A percentile compares a stretch with the other conserved stretches of the same genome.
Evolutionary conservation across 2,888 invertebrate genomes (phyloP).

Genomic region (Catocala fraxini): DNA sequence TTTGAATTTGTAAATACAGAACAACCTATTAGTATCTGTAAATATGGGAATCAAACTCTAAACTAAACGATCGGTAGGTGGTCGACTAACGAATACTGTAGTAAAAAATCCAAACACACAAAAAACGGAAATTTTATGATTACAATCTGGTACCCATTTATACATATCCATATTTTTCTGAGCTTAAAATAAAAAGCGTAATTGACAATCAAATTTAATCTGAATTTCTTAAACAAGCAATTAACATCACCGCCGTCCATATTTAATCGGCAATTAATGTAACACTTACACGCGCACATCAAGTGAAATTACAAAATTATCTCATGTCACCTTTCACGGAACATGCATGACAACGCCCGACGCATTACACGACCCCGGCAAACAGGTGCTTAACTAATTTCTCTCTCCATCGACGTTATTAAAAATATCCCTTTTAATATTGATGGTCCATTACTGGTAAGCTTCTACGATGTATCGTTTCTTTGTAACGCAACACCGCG

Average conservation of each 20-base stretch:
- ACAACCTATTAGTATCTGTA: no score
- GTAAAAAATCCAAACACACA: no score
- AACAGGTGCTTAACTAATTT: constrained; percentile 44
- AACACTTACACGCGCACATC: constrained; percentile 6
- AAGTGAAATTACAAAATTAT: constrained; percentile 20
- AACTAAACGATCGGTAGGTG: no score
- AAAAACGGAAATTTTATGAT: no score
- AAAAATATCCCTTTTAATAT: constrained; percentile 74
- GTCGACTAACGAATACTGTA: no score
- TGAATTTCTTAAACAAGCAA: no score
- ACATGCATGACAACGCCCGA: constrained; percentile 34
- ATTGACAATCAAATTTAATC: no score
- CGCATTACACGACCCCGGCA: constrained; percentile 30
- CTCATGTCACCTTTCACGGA: constrained; percentile 22
- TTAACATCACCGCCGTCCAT: background rate
- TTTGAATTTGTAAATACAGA: no score
- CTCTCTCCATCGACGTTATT: constrained; percentile 50
- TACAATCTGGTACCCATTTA: no score
- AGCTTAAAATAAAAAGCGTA: no score
- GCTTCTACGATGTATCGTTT: constrained; percentile 71
- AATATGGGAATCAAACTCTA: no score
- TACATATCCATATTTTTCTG: no score
- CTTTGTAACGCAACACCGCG: constrained; percentile 83
- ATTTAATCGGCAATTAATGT: background rate
- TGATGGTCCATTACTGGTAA: constrained; percentile 79